These are phyloP conservation scores for Eudorcas thomsonii DNA, from an alignment of 2,113 vertebrate genomes.

Conservation along the genomic window DNA sequence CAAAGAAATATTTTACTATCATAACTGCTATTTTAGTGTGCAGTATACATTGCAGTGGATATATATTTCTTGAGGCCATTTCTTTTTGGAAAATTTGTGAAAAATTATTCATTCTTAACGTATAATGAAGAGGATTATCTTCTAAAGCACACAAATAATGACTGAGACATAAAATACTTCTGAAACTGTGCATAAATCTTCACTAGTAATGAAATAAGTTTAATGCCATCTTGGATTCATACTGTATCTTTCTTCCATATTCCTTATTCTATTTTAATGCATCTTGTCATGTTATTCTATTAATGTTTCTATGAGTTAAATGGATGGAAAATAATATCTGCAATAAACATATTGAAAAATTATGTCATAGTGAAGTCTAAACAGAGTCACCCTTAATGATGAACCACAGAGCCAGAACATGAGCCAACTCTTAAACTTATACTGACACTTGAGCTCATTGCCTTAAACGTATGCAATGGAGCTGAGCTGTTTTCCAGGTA, in stretches of 20 bases:
- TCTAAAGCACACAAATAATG: neutral
- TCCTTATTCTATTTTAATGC: neutral
- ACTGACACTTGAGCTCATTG: neutral
- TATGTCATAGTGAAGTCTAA: neutral
- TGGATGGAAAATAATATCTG: neutral
- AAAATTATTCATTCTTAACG: constrained; percentile 47
- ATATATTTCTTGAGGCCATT: constrained; percentile 14
- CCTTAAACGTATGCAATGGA: neutral
- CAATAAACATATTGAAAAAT: neutral
- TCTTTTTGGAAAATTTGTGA: constrained; percentile 24
- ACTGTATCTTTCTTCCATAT: neutral
- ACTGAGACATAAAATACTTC: neutral
- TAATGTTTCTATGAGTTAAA: constrained; percentile 9
- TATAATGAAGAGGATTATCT: constrained; percentile 43
- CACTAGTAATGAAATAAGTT: neutral
- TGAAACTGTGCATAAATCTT: constrained; percentile 3
- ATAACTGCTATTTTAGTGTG: constrained; percentile 50
- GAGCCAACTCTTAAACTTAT: neutral
- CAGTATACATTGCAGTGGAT: constrained; percentile 25
- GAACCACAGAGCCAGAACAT: neutral
- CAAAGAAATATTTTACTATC: constrained; percentile 54
- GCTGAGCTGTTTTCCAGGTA: neutral
- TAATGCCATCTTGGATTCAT: constrained; percentile 23
- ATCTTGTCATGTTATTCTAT: constrained; percentile 29
- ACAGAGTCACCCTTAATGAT: neutral